These are phyloP conservation scores for Blennius ocellaris DNA, from an alignment of 2,113 vertebrate species.

Conservation along the genomic window DNA sequence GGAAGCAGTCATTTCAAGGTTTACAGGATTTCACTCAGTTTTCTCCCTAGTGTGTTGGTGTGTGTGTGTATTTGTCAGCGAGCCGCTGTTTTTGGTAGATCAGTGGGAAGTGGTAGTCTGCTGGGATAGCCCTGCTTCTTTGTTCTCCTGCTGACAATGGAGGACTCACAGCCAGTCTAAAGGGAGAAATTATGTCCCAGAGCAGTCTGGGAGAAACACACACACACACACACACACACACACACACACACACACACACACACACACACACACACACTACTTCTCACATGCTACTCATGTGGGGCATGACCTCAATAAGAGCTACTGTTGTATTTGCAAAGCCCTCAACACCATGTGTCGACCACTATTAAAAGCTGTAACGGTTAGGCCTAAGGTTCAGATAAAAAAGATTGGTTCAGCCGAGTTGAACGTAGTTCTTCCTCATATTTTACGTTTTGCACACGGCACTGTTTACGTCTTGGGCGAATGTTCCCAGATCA, in stretches of 20 bases:
- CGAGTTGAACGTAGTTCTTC: constrained; percentile 25
- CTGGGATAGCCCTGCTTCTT: constrained; percentile 72
- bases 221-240: constrained; percentile 54
- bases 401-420: constrained; percentile 42
- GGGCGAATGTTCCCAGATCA: constrained; percentile 5
- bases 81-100: constrained; percentile 72
- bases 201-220: constrained; percentile 70
- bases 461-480: constrained; percentile 1
- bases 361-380: constrained; percentile 65
- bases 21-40: constrained; percentile 23
- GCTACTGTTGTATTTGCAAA: constrained; percentile 71
- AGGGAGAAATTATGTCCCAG: constrained; percentile 74
- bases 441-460: constrained; percentile 24
- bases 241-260: constrained; percentile 38
- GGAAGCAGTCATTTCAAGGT: constrained; percentile 19
- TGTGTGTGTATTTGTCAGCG: constrained; percentile 46
- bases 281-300: constrained; percentile 80
- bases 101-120: constrained; percentile 68
- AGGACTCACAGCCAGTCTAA: constrained; percentile 74
- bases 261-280: constrained; percentile 55
- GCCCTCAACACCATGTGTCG: constrained; percentile 69
- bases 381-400: constrained; percentile 62
- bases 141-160: constrained; percentile 80
- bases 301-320: constrained; percentile 80
- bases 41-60: constrained; percentile 45